Evolutionary conservation across 2,113 vertebrate genomes (phyloP).

Genomic region (Microtus richardsoni): DNA sequence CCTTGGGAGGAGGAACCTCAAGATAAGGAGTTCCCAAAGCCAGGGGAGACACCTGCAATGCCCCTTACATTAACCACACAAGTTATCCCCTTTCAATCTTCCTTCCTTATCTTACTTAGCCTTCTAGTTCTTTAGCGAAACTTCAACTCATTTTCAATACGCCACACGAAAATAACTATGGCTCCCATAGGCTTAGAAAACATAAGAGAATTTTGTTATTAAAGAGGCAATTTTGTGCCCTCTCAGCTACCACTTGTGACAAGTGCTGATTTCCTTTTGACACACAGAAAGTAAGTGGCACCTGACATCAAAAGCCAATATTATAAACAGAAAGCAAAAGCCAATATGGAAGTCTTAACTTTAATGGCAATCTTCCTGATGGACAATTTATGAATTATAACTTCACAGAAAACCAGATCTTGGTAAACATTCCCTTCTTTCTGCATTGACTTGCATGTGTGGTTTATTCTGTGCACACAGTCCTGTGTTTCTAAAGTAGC

Average conservation of each 20-base stretch:
- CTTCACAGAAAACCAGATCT: not conserved
- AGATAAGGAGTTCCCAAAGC: not conserved
- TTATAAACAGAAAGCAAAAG: not conserved
- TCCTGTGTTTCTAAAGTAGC: not conserved
- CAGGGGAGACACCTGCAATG: not conserved
- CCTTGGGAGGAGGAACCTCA: not conserved
- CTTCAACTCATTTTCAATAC: not conserved
- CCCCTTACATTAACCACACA: not conserved
- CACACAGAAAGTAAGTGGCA: slow-evolving; percentile 31
- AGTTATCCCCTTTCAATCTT: not conserved
- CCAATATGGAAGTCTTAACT: not conserved
- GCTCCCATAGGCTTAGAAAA: slow-evolving; percentile 9
- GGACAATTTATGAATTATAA: not conserved
- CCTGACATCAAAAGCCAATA: not conserved
- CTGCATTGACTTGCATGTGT: not conserved
- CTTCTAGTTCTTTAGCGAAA: not conserved
- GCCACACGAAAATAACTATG: slow-evolving; percentile 19
- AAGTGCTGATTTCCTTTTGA: slow-evolving; percentile 13
- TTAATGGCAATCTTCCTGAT: not conserved
- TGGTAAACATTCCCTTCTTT: not conserved
- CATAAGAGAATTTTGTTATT: slow-evolving; percentile 26
- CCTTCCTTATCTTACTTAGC: not conserved
- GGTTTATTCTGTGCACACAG: not conserved
- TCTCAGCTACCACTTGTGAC: not conserved
- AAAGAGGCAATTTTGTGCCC: not conserved